Evolutionary conservation across 2,113 vertebrate genomes (phyloP).

Genomic region (Melanerpes aurifrons): DNA sequence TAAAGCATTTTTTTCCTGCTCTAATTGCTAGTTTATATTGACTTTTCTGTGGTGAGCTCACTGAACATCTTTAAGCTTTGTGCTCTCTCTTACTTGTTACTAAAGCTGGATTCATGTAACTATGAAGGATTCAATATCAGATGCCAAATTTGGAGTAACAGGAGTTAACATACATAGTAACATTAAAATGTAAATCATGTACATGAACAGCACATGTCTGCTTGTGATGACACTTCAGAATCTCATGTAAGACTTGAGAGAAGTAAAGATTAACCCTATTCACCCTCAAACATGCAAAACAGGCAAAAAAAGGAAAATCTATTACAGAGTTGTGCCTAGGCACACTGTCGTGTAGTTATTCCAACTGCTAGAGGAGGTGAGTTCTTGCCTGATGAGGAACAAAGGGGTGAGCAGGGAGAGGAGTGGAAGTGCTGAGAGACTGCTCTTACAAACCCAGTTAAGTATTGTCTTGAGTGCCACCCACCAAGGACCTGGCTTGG

Average conservation of each 20-base stretch:
- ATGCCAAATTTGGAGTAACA: not conserved
- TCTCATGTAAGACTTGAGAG: not conserved
- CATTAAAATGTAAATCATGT: not conserved
- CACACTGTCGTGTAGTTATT: not conserved
- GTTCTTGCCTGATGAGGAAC: not conserved
- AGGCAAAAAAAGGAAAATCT: not conserved
- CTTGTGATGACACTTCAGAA: not conserved
- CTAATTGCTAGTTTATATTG: not conserved
- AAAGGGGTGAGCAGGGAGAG: not conserved
- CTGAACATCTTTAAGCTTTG: not conserved
- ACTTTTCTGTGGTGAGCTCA: not conserved
- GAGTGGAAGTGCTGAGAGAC: not conserved
- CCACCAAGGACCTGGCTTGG: not conserved
- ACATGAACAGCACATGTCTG: not conserved
- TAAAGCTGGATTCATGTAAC: not conserved
- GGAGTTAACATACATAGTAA: not conserved
- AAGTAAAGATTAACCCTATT: not conserved
- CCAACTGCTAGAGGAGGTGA: not conserved
- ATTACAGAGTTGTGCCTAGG: fast-evolving
- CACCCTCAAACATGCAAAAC: not conserved
- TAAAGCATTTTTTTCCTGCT: not conserved
- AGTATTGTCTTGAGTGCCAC: not conserved
- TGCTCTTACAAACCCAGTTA: not conserved
- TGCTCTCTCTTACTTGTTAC: not conserved
- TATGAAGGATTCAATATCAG: not conserved